Percentiles rank a stretch among this genome's conserved stretches.
Conservation (phyloP, 2,888 invertebrate genomes). For the Smittia sp. region DNA sequence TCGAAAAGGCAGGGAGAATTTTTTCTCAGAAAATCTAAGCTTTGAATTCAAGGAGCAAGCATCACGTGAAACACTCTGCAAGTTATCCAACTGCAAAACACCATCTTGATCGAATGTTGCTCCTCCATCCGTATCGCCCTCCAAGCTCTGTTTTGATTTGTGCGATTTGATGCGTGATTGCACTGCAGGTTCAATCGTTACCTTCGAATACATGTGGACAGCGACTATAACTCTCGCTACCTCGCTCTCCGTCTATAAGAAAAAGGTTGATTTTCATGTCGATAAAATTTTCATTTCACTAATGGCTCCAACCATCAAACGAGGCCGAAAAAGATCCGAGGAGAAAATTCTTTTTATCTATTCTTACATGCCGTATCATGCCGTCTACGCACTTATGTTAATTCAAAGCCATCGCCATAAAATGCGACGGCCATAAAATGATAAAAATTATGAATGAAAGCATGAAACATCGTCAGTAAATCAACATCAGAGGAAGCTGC, state of each 20-base stretch:
- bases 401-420: conserved; percentile 38
- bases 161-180: too few relatives aligned
- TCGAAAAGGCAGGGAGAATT: too few relatives aligned
- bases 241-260: neutral
- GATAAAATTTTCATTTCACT: conserved; percentile 28
- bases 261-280: conserved; percentile 18
- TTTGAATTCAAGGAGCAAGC: too few relatives aligned
- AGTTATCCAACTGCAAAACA: too few relatives aligned
- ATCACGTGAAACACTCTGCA: too few relatives aligned
- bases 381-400: conserved; percentile 38
- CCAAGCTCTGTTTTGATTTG: too few relatives aligned
- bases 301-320: conserved; percentile 18
- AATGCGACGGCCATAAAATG: conserved; percentile 33
- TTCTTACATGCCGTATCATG: conserved; percentile 15
- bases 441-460: conserved; percentile 34
- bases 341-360: neutral
- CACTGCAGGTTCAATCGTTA: too few relatives aligned
- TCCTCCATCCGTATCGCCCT: too few relatives aligned
- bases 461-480: neutral
- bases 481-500: neutral
- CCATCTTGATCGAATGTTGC: too few relatives aligned
- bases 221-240: neutral
- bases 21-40: too few relatives aligned
- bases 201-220: too few relatives aligned
- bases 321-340: neutral